Conservation (phyloP, 92 coral and sea anemone genomes). For the Paragorgia papillata region DNA sequence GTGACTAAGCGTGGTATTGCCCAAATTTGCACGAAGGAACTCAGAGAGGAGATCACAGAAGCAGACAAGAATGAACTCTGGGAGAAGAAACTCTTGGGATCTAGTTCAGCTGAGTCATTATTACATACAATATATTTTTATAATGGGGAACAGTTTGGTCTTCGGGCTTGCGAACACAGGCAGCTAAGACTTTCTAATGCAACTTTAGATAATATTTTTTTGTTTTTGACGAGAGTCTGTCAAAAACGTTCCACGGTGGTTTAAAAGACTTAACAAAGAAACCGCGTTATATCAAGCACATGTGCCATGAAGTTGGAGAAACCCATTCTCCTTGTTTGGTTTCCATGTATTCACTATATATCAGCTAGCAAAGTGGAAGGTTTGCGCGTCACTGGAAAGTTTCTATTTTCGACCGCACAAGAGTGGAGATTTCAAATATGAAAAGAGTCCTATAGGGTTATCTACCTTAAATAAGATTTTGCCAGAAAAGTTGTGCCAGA, state of each 20-base stretch:
- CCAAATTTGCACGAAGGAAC: slow-evolving; percentile 16
- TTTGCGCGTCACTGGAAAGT: slow-evolving; percentile 45
- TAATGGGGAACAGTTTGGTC: slow-evolving; percentile 58
- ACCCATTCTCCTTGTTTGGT: slow-evolving; percentile 55
- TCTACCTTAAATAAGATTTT: slow-evolving; percentile 24
- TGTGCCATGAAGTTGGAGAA: slow-evolving; percentile 61
- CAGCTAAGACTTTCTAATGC: slow-evolving; percentile 49
- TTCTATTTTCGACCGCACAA: slow-evolving; percentile 63
- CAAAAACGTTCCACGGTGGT: slow-evolving; percentile 63
- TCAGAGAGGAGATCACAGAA: slow-evolving; percentile 30
- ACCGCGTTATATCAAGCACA: slow-evolving; percentile 60
- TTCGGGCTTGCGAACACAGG: slow-evolving; percentile 60
- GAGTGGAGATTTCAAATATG: slow-evolving; percentile 34
- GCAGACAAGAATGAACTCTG: slow-evolving; percentile 33
- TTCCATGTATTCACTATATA: slow-evolving; percentile 52
- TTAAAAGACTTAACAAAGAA: slow-evolving; percentile 59
- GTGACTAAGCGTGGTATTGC: slow-evolving; percentile 45
- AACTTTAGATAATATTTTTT: slow-evolving; percentile 51
- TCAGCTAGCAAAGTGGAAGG: slow-evolving; percentile 45
- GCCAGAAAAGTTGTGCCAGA: slow-evolving; percentile 58
- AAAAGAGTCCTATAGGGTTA: slow-evolving; percentile 27
- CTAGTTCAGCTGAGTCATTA: slow-evolving; percentile 57
- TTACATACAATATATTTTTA: slow-evolving; percentile 54
- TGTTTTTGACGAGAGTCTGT: slow-evolving; percentile 59
- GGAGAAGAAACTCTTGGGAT: slow-evolving; percentile 48